Evolutionary conservation across 2,888 invertebrate genomes (phyloP), one percentile per base, ranked within the genome.

Genomic region (Dyspetes luteomarginatus): DNA sequence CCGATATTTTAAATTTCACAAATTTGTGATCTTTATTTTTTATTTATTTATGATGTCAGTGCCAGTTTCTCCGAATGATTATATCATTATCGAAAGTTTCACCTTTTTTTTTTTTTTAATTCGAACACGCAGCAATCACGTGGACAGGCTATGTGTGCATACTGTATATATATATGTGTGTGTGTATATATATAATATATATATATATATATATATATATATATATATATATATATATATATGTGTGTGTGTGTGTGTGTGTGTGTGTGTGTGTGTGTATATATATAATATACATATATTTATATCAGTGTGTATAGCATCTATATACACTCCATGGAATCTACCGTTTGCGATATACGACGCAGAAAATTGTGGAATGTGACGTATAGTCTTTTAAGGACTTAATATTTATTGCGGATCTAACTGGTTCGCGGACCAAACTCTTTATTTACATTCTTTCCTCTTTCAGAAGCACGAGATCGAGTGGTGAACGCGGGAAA

Each of bases 401-500:
- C 52, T 62, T 50, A 64, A 52, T 65, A 75, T 79, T 79, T 30
- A 45, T 65, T 65, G 74, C 69, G 69, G 73, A 79, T 79, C 69
- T 65, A 75, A 65, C 79, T 71, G 74, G 79, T 74, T 79, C 74
- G 69, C 64, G 43, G 41, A 48, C 68, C 48, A 74, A 68, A 73
- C 55, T 56, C 19, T 15, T 50, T 19, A 3, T 5, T 28, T 52
- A 52, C 48, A 62, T 73, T 36, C 5, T 68, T 71, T 60, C 41
- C 24, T 48, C 28, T 22, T 28, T 24, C n/a, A n/a, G n/a, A n/a
- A n/a, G n/a, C n/a, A n/a, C n/a, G n/a, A n/a, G n/a, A n/a, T n/a
- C n/a, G n/a, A n/a, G n/a, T n/a, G n/a, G n/a, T n/a, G n/a, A n/a
- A n/a, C n/a, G n/a, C n/a, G n/a, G n/a, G n/a, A n/a, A n/a, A n/a